A percentile compares a stretch with the other conserved stretches of the same genome.
These are phyloP conservation scores for Columba livia DNA, from an alignment of 2,113 vertebrate genomes.

Conservation along the genomic window DNA sequence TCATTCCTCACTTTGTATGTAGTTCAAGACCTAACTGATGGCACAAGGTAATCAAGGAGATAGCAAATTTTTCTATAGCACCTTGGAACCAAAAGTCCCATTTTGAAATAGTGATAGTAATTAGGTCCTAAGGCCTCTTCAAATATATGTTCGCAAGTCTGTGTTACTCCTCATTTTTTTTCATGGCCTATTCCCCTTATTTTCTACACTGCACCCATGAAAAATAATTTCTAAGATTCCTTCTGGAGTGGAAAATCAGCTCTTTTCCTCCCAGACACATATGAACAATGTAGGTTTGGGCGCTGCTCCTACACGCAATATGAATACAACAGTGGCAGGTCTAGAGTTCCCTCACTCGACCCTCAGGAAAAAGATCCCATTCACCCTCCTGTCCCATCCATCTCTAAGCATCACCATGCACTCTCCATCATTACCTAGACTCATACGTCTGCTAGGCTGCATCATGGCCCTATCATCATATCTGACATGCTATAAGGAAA, in stretches of 20 bases:
- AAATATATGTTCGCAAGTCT: background rate
- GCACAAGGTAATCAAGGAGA: background rate
- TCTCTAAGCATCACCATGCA: background rate
- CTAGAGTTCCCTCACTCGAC: background rate
- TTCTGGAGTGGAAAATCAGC: background rate
- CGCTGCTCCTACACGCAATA: background rate
- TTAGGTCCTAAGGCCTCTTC: background rate
- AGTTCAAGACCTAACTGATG: background rate
- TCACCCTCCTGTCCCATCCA: background rate
- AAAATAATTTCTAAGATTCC: background rate
- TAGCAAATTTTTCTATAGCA: background rate
- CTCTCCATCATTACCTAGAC: background rate
- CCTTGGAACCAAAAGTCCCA: background rate
- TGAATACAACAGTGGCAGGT: background rate
- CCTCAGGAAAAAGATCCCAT: background rate
- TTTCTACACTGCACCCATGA: background rate
- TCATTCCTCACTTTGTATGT: background rate
- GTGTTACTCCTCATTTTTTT: background rate
- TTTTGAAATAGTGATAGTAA: background rate
- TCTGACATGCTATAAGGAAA: background rate
- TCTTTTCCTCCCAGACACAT: background rate
- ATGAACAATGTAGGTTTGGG: background rate
- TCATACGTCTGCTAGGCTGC: background rate
- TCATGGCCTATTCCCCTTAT: background rate
- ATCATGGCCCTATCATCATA: background rate